phyloP scores from a whole-genome alignment of 2,888 invertebrate species.

The Leptinotarsa rubiginosa region DNA sequence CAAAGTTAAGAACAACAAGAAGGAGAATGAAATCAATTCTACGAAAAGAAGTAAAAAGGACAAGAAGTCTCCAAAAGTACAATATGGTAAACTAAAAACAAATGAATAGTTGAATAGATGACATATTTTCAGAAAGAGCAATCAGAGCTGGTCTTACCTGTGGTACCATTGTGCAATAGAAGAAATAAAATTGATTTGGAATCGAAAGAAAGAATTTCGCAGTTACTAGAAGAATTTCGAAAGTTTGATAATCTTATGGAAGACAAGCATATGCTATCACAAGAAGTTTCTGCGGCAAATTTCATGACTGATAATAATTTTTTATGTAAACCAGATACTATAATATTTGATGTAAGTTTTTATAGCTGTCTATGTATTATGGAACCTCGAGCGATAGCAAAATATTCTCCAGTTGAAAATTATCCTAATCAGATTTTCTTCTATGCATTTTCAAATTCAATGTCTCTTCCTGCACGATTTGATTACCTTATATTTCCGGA shows the following conservation, averaged over 20 bases:
- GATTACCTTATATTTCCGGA: too few species aligned
- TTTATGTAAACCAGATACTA: constrained; percentile 37
- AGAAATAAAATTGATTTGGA: constrained; percentile 41
- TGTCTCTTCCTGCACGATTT: too few species aligned
- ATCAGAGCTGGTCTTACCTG: constrained; percentile 34
- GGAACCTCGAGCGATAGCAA: too few species aligned
- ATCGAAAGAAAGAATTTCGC: constrained; percentile 37
- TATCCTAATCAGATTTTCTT: too few species aligned
- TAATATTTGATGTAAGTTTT: constrained; percentile 44
- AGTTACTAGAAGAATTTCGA: constrained; percentile 45
- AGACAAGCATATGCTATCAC: constrained; percentile 40
- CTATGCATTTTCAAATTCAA: too few species aligned
- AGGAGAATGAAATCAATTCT: constrained; percentile 33
- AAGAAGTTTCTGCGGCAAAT: neutral
- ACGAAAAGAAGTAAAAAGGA: constrained; percentile 34
- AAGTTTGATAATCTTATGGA: constrained; percentile 47
- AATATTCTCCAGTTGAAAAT: too few species aligned
- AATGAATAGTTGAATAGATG: constrained; percentile 16
- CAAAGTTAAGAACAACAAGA: constrained; percentile 31
- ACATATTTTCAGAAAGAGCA: constrained; percentile 28
- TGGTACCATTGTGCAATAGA: constrained; percentile 39
- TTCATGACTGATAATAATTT: constrained; percentile 22
- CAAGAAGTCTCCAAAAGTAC: constrained; percentile 23
- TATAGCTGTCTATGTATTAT: too few species aligned
- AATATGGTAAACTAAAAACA: constrained; percentile 5